A percentile compares a stretch with the other conserved stretches of the same genome.
phyloP scores from a whole-genome alignment of 2,797 vertebrate genomes.

The Florisuga fusca region DNA sequence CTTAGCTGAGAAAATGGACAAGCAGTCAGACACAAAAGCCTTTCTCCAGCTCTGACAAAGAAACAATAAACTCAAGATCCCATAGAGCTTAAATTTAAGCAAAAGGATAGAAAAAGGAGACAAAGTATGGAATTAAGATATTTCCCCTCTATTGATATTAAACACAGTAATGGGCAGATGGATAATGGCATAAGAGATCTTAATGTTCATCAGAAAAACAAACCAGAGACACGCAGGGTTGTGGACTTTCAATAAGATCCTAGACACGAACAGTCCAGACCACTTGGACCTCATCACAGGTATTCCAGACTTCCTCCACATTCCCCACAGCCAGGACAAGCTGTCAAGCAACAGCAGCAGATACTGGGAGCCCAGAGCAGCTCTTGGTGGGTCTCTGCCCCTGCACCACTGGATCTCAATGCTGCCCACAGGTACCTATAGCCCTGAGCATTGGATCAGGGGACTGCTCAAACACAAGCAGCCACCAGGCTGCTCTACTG shows the following conservation, averaged over 20 bases:
- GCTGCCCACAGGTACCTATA: background rate
- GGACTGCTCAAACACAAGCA: background rate
- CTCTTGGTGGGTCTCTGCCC: background rate
- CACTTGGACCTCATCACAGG: background rate
- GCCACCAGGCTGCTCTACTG: background rate
- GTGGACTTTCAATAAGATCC: background rate
- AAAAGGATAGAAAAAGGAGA: background rate
- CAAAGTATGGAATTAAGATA: background rate
- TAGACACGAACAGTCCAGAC: background rate
- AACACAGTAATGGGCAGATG: background rate
- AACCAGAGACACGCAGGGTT: background rate
- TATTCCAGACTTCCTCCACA: background rate
- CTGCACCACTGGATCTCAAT: background rate
- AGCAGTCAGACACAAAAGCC: background rate
- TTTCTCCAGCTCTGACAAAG: slow-evolving; percentile 23
- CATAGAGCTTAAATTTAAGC: background rate
- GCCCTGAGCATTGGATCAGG: background rate
- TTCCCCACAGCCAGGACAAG: background rate
- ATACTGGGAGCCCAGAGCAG: background rate
- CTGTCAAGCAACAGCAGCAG: background rate
- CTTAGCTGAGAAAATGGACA: background rate
- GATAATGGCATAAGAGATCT: background rate
- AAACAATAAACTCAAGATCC: background rate
- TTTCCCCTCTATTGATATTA: background rate
- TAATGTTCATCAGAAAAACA: background rate